phyloP scores from a whole-genome alignment of 1,140 invertebrate genomes.

The Battus philenor region DNA sequence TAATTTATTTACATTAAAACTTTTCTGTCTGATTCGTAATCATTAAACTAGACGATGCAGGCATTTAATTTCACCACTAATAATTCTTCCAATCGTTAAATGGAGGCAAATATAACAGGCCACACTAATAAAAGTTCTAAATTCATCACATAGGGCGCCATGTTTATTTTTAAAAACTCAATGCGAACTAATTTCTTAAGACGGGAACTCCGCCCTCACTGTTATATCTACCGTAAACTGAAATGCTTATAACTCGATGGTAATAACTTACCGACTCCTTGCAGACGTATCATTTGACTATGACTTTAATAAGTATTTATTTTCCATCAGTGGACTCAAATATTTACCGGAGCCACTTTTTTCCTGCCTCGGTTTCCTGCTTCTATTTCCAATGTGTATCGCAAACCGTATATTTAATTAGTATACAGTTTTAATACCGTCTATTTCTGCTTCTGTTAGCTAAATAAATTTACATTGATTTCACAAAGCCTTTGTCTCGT shows the following conservation, averaged over 20 bases:
- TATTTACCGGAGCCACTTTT: slow-evolving; percentile 28
- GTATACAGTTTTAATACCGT: no score
- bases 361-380: slow-evolving; percentile 19
- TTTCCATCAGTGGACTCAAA: slow-evolving; percentile 36
- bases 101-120: no score
- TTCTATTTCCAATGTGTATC: no score
- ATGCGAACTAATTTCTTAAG: not conserved
- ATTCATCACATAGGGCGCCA: not conserved
- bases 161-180: slow-evolving; percentile 7
- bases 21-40: no score
- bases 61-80: no score
- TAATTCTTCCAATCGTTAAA: no score
- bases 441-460: no score
- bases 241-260: not conserved
- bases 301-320: slow-evolving; percentile 28
- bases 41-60: no score
- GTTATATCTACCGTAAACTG: not conserved
- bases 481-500: no score
- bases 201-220: not conserved
- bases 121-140: slow-evolving; percentile 3
- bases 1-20: no score
- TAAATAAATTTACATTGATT: no score
- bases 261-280: slow-evolving; percentile 6
- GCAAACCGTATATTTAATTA: no score
- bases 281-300: slow-evolving; percentile 16